Evolutionary conservation across 2,113 vertebrate genomes (phyloP).

Genomic region (Carlito syrichta): DNA sequence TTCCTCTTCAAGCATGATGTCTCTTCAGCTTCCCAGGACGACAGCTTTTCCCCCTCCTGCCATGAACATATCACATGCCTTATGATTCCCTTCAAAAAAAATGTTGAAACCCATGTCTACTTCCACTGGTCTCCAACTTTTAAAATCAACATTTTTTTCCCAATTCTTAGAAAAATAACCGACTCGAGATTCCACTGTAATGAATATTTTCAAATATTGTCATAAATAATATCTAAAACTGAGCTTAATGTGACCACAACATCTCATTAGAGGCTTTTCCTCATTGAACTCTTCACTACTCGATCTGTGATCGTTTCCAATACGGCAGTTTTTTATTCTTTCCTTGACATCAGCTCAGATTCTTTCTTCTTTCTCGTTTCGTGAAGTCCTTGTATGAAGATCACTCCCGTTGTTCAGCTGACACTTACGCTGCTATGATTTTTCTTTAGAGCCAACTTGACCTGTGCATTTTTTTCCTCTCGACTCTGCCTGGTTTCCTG

Average conservation of each 20-base stretch:
- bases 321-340: not conserved
- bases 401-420: not conserved
- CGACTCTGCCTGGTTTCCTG: not conserved
- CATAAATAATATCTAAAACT: not conserved
- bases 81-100: not conserved
- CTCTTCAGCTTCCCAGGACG: not conserved
- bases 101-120: not conserved
- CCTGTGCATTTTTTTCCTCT: not conserved
- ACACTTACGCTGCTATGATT: not conserved
- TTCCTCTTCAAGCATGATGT: not conserved
- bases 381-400: not conserved
- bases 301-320: not conserved
- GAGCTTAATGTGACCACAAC: not conserved
- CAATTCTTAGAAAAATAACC: not conserved
- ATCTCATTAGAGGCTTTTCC: not conserved
- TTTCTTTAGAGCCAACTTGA: not conserved
- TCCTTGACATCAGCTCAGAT: not conserved
- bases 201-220: constrained; percentile 13
- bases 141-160: not conserved
- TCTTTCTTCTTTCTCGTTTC: not conserved
- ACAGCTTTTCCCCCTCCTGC: not conserved
- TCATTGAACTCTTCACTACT: not conserved
- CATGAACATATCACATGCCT: not conserved
- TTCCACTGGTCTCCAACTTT: not conserved
- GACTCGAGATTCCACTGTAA: not conserved